phyloP scores from a whole-genome alignment of 1,140 invertebrate genomes.

The Phocides pigmalion region DNA sequence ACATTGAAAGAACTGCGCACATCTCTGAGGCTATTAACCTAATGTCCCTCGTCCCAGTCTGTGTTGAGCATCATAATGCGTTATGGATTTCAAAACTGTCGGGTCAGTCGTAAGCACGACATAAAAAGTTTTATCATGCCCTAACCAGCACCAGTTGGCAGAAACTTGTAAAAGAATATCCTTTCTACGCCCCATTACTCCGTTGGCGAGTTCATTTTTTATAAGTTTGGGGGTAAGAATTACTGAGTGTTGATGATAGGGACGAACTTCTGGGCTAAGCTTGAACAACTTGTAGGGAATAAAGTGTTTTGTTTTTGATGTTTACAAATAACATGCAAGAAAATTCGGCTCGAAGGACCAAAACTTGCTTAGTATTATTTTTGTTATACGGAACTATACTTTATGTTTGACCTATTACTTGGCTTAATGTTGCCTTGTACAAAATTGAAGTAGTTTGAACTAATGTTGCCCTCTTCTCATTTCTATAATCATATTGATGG shows the following conservation, averaged over 20 bases:
- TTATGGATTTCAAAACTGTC: conserved; percentile 65
- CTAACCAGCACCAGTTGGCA: conserved; percentile 52
- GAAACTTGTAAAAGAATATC: conserved; percentile 68
- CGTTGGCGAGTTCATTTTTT: conserved; percentile 59
- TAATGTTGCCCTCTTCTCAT: no score
- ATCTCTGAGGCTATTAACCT: conserved; percentile 22
- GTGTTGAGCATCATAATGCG: conserved; percentile 48
- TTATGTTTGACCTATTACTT: no score
- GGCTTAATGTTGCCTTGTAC: no score
- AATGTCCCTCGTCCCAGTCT: conserved; percentile 27
- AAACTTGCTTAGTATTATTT: not conserved
- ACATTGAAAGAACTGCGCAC: conserved; percentile 22
- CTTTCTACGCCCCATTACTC: conserved; percentile 71
- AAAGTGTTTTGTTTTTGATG: conserved; percentile 3
- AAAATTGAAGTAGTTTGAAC: no score
- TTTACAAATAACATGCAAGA: not conserved
- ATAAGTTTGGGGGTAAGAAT: conserved; percentile 53
- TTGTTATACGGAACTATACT: no score
- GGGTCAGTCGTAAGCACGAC: conserved; percentile 67
- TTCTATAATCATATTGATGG: no score
- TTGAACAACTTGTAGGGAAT: not conserved
- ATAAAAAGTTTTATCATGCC: conserved; percentile 78
- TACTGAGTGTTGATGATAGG: conserved; percentile 48
- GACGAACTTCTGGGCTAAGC: conserved; percentile 36
- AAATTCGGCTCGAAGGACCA: not conserved